Conservation (phyloP, 2,113 vertebrate species). For the Phalacrocorax brasilianus region DNA sequence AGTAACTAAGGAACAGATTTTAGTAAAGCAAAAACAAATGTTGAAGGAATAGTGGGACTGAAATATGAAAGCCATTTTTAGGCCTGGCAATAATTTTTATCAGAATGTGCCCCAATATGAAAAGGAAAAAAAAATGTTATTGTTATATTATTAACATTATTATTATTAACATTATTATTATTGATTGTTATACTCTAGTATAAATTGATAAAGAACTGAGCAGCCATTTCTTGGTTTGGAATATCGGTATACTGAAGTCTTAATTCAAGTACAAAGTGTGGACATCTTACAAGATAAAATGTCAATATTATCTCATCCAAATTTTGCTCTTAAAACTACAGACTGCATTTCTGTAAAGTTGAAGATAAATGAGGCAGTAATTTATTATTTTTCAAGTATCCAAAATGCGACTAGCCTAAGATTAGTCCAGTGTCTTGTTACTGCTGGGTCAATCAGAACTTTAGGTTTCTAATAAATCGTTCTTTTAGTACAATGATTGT, state of each 20-base stretch:
- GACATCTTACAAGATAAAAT: not conserved
- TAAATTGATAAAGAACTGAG: not conserved
- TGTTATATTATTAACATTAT: not conserved
- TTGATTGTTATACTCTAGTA: not conserved
- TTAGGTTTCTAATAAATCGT: not conserved
- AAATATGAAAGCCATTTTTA: not conserved
- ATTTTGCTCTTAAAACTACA: not conserved
- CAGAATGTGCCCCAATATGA: not conserved
- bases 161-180: not conserved
- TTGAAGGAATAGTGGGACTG: not conserved
- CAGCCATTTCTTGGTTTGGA: not conserved
- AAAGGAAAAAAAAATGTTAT: not conserved
- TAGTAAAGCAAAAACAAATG: not conserved
- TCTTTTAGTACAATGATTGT: not conserved
- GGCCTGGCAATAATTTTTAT: not conserved
- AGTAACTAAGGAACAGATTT: not conserved
- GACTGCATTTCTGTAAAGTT: not conserved
- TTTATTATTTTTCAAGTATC: not conserved
- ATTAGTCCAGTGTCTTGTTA: not conserved
- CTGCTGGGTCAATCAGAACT: not conserved
- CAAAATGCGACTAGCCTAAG: not conserved
- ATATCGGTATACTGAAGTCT: not conserved
- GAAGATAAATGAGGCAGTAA: not conserved
- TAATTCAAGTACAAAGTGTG: not conserved
- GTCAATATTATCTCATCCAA: not conserved